A percentile compares a stretch with the other conserved stretches of the same genome.
These are phyloP conservation scores for Leptinotarsa texana DNA, from an alignment of 1,140 invertebrate species.

Conservation along the genomic window DNA sequence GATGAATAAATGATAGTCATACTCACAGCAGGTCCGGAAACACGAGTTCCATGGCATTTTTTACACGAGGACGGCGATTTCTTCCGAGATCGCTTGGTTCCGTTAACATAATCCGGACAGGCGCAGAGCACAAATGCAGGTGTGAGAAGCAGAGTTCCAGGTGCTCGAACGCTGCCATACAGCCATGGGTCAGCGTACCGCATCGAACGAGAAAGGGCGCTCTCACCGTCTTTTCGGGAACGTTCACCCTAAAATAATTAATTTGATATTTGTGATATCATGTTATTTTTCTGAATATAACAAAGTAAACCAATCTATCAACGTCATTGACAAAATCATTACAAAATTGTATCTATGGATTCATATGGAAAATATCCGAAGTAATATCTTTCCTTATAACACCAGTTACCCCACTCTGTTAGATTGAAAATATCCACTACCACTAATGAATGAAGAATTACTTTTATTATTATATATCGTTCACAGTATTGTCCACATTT, in stretches of 20 bases:
- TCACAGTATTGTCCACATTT: too few species aligned
- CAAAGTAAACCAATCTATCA: too few species aligned
- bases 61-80: conserved; percentile 69
- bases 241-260: conserved; percentile 38
- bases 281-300: background rate
- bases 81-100: conserved; percentile 70
- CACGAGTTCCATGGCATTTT: conserved; percentile 77
- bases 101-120: conserved; percentile 73
- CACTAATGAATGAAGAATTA: too few species aligned
- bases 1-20: background rate
- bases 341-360: too few species aligned
- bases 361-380: too few species aligned
- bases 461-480: too few species aligned
- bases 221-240: conserved; percentile 31
- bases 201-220: conserved; percentile 74
- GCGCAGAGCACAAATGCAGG: conserved; percentile 72
- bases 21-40: conserved; percentile 62
- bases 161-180: conserved; percentile 72
- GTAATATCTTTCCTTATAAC: too few species aligned
- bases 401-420: too few species aligned
- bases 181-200: conserved; percentile 82
- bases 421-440: too few species aligned
- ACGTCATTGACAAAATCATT: too few species aligned
- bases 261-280: background rate
- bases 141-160: conserved; percentile 61